Base-by-base conservation (phyloP, 1,140 invertebrate species). In the Zaprionus inermis region DNA sequence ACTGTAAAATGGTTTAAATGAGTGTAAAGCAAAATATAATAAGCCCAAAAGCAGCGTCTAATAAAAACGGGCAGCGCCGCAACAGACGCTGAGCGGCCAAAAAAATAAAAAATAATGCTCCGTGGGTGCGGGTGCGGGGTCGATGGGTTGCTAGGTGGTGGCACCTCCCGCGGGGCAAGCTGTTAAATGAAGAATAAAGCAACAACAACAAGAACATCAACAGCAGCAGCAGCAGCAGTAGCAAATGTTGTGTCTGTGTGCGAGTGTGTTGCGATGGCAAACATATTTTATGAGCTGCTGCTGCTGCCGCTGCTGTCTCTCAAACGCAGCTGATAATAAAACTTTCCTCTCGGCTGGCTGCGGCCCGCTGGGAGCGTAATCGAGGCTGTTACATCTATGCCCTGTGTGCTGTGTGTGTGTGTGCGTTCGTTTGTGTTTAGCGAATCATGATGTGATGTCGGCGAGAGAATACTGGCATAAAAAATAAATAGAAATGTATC, bases 1-100 rank as follows among this genome's bases (percentile, higher is more conserved):
- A 85, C 89, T 91, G 72, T 80, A 89, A 91, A 91, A 91, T 91
- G 89, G 78, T 83, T 91, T 85, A 91, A 91, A 91, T 80, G 83
- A 84, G 89, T 91, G 88, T 81, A 83, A 91, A 85, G 78, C 82
- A 88, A 85, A 84, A 89, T 76, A 81, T 89, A 89, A 89, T 89
- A 89, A 89, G 84, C 84, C 78, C 56, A 71, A 84, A 76, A 81
- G 72, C 80, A 73, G 78, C 63, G 68, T 77, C 67, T 83, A 78
- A 83, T 88, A 77, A 77, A 72, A 86, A 79, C 69, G 70, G 78
- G 54, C 72, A 83, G 66, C 72, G 51, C 49, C 44, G 41, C 22
- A 16, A n/a, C 38, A 6, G 38, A 7, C 38, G 36, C 7, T n/a
- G 41, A 46, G 44, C 44, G 44, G 18, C 44, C 57, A 22, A 32